phyloP scores from a whole-genome alignment of 2,113 vertebrate species.

The Paradoxurus hermaphroditus region DNA sequence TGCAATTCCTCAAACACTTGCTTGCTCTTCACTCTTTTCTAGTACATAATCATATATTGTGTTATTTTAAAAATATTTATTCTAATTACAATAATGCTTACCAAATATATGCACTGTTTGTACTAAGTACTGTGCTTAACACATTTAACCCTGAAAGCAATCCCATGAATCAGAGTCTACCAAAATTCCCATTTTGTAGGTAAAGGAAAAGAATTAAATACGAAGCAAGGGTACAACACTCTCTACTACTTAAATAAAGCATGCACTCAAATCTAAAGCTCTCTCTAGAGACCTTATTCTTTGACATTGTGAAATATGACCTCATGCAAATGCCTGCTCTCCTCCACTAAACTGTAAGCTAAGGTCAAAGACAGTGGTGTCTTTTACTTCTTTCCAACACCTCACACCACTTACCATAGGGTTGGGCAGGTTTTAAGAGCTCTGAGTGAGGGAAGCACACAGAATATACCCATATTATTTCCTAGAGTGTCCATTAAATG shows the following conservation, averaged over 20 bases:
- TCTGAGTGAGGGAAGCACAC: background rate
- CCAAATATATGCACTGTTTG: background rate
- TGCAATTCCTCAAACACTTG: background rate
- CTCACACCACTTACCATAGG: background rate
- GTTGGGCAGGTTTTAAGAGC: background rate
- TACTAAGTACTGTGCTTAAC: background rate
- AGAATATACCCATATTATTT: background rate
- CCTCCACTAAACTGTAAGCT: conserved; percentile 6
- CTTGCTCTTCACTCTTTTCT: background rate
- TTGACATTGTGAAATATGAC: conserved; percentile 47
- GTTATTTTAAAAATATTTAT: background rate
- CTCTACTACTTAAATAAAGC: background rate
- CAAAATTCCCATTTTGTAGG: background rate
- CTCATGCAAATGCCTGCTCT: conserved; percentile 37
- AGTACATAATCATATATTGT: background rate
- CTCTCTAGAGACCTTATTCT: background rate
- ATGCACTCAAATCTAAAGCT: background rate
- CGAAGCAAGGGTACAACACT: background rate
- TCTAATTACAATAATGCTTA: conserved; percentile 12
- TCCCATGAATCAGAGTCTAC: background rate
- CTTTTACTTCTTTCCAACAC: background rate
- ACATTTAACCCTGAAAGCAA: conserved; percentile 31
- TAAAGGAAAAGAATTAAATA: background rate
- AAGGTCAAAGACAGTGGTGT: conserved; percentile 10
- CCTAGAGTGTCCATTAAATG: background rate